Conservation (phyloP, 2,888 invertebrate species). For the Ochropleura plecta region DNA sequence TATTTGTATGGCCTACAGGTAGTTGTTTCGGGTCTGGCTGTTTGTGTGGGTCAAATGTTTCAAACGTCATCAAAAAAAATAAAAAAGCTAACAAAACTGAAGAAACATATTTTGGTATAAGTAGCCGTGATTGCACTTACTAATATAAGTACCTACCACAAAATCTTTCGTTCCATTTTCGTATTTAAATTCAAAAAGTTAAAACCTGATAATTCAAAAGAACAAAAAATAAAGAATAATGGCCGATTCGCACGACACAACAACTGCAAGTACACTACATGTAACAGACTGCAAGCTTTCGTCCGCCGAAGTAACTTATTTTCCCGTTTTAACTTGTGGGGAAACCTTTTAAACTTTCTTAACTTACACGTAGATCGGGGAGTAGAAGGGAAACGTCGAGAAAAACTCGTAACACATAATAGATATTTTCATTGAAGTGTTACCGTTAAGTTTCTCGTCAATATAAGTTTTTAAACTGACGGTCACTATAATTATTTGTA, state of each 20-base stretch:
- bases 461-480: no score
- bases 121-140: no score
- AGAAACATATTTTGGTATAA: no score
- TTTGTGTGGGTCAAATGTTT: no score
- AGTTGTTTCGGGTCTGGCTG: no score
- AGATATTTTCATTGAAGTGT: neutral
- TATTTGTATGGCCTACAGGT: no score
- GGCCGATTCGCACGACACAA: conserved; percentile 1
- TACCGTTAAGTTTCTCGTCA: neutral
- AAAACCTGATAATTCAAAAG: conserved; percentile 6
- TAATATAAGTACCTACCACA: no score
- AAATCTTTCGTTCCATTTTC: neutral
- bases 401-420: conserved; percentile 9
- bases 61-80: no score
- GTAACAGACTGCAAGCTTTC: conserved; percentile 39
- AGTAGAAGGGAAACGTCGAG: conserved; percentile 14
- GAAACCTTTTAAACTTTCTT: conserved; percentile 53
- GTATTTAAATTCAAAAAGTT: conserved; percentile 23
- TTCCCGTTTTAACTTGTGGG: conserved; percentile 49
- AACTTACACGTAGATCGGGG: conserved; percentile 32
- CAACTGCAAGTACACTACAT: conserved; percentile 44
- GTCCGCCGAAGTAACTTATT: conserved; percentile 46
- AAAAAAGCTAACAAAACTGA: no score
- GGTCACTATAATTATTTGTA: no score
- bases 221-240: conserved; percentile 32